Percentiles rank a stretch among this genome's conserved stretches.
These are phyloP conservation scores for Clistopyga incitator DNA, from an alignment of 2,888 invertebrate genomes.

Conservation along the genomic window DNA sequence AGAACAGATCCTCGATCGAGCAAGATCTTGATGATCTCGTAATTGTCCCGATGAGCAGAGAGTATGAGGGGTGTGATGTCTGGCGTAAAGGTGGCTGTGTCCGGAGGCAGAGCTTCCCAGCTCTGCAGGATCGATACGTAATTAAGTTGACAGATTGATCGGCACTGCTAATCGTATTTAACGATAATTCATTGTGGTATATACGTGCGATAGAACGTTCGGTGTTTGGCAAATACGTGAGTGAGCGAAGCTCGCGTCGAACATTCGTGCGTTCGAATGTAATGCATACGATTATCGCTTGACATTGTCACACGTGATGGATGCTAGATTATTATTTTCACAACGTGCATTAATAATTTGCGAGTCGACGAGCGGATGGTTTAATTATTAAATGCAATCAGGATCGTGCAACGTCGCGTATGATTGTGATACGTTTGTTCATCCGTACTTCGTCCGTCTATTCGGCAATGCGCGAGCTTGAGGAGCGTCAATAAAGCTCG, in stretches of 20 bases:
- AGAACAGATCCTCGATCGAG: slow-evolving; percentile 97
- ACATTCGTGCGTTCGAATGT: not conserved
- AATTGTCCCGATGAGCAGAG: slow-evolving; percentile 98
- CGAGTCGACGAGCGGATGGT: not conserved
- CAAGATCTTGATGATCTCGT: slow-evolving; percentile 99
- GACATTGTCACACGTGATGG: not conserved
- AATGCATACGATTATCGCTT: slow-evolving; percentile 3
- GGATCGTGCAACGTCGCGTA: not conserved
- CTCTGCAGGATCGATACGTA: slow-evolving; percentile 87
- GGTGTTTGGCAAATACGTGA: not conserved
- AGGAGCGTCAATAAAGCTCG: slow-evolving; percentile 4
- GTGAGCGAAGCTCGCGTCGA: not conserved
- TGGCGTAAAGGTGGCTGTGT: slow-evolving; percentile 97
- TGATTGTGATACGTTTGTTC: not conserved
- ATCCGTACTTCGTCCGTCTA: not conserved
- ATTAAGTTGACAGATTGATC: slow-evolving; percentile 45
- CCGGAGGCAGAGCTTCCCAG: slow-evolving; percentile 96
- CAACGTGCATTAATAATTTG: not conserved
- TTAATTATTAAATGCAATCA: slow-evolving; percentile 9
- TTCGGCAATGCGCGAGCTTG: not conserved
- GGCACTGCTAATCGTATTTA: slow-evolving; percentile 35
- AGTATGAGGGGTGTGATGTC: slow-evolving; percentile 99
- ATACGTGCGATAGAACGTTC: not conserved
- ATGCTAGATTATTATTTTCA: not conserved
- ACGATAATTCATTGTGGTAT: slow-evolving; percentile 8